Base-by-base conservation (phyloP, 2,113 vertebrate genomes). In the Cyprinodon variegatus region DNA sequence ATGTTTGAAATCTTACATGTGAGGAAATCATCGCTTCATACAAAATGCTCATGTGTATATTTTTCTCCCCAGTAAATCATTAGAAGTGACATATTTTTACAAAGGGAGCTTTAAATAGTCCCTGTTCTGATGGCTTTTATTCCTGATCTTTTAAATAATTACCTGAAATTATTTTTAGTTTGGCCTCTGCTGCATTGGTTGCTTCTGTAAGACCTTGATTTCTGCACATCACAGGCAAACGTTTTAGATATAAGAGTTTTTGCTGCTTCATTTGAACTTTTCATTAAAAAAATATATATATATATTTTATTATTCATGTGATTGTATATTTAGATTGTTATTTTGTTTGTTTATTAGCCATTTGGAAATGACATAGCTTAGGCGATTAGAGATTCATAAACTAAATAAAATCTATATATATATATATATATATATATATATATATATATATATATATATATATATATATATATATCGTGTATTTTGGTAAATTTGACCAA, bases 111-210 rank as follows among this genome's bases (percentile, higher is more conserved):
- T 91, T 77, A 89, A 90, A 90, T 86, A 87, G 83, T 78, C 75
- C 76, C 68, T 22, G 6, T 73, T 75, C 78, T 61, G 43, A 8
- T 61, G 64, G 43, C 70, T 76, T 61, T 74, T 79, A 65, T 64
- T 70, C 36, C 13, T 72, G 57, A 72, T 79, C 68, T 76, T 86
- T 88, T 86, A 78, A 87, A 90, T 84, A 82, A 86, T 90, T 79
- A 87, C 71, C 77, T 81, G 5, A 72, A 83, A 79, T 88, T 90
- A 92, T 91, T 89, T 92, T 89, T 89, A 91, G 90, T 81, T 81
- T 86, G 69, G 39, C 78, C 62, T 72, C 71, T 39, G 69, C 85
- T 85, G 83, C 78, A 64, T 39, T 14, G 12, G 20, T 64, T 6
- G 11, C 46, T 77, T 83, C 59, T 38, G 46, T 22, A 78, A 87